Evolutionary conservation across 2,113 vertebrate genomes (phyloP), one percentile per base, ranked within the genome.

Genomic region (Oncorhynchus nerka): DNA sequence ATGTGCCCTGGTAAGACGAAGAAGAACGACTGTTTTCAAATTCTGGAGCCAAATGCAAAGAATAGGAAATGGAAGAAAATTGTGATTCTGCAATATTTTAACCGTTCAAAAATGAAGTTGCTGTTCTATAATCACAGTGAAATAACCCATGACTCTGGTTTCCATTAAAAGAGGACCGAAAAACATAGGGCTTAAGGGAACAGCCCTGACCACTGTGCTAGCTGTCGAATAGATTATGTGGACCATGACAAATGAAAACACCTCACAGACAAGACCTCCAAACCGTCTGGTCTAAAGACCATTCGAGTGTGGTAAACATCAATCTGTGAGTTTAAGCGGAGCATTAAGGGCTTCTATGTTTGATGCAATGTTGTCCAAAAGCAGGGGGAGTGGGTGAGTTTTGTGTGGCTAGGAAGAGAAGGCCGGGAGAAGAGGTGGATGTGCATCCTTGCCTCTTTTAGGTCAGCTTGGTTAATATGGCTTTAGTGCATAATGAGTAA

Each of bases 311-410:
- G 19, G 67, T 39, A 68, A 68, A 68, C 67, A 68, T 16, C 28
- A 32, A 68, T 68, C 30, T 34, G 30, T 32, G 32, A 68, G 67
- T 68, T 39, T 68, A 26, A 32, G 67, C 26, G 16, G 30, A 20
- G 67, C 67, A 39, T 68, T 68, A 68, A 15, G 67, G 28, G 19
- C 28, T 30, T 68, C 66, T 34, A 30, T n/a, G 67, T 68, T 68
- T 68, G 20, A 68, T 20, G 66, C 30, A 19, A 68, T 34, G 32
- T 30, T 34, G 66, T 16, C 66, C 32, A 28, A 30, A 32, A 68
- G 32, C 66, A 34, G 66, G 66, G 30, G 66, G 1, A 32, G 30
- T 16, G 64, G 16, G 4, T 9, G 30, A 7, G 30, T 30, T 39
- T 39, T 68, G 67, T 39, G 67, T 68, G 67, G 15, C 30, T 39